Evolutionary conservation across 2,888 invertebrate genomes (phyloP), one percentile per base, ranked within the genome.

Genomic region (Pachymerium ferrugineum): DNA sequence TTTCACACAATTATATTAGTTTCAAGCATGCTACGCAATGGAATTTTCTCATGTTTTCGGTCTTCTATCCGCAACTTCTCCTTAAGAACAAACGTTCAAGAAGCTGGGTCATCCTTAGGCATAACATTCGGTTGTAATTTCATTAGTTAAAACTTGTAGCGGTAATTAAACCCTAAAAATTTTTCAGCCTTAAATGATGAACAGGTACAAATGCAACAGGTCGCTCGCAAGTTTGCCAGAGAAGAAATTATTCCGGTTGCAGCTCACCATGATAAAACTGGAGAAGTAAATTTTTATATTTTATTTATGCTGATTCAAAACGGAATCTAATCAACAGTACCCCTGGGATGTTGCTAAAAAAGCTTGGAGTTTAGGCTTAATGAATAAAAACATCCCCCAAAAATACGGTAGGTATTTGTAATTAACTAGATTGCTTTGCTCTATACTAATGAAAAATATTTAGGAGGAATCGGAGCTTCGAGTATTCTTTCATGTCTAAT

Each of bases 271-370:
- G 97, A 98, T 84, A 89, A 87, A 83, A 89, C 89, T 72, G 97
- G 97, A 77, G 91, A 94, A 80, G 83, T 83, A 77, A 77, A 47
- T 73, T 22, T 3, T 35, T 3, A 16, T 4, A 30, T 25, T 28
- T 6, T 69, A 69, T 12, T 22, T 69, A 29, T 3, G 10, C 29
- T 4, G 10, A 35, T 35, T 35, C 3, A 71, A 35, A 3, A 35
- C 33, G 19, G 31, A 29, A 71, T 74, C 69, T 67, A 33, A 76
- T 78, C 76, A 78, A 25, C 77, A 84, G 85, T 98, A 92, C 85
- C 97, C 98, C 0, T 93, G 92, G 93, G 93, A 93, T 10, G 86
- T 98, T 75, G 86, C 97, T 19, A 97, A 97, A 86, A 96, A 97
- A 83, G 95, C 96, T 0, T 94, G 93, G 89, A 81, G 81, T 83